Base-by-base conservation (phyloP, 2,113 vertebrate species). In the Caranx ignobilis region DNA sequence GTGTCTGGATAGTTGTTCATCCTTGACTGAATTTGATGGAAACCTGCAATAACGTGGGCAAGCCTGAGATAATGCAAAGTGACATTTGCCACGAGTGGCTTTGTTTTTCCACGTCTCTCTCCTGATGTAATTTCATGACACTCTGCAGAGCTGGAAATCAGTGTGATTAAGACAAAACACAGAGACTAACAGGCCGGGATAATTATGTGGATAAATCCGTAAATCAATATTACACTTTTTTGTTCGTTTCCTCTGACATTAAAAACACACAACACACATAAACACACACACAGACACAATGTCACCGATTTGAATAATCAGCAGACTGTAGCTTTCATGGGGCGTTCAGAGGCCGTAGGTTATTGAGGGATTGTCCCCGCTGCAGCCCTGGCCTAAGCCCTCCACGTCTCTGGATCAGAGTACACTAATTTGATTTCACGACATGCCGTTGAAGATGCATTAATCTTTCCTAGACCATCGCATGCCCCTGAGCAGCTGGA, bases 401-500 rank as follows among this genome's bases (percentile, higher is more conserved):
- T 90, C 84, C 59, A 61, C 71, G 81, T 89, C 88, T 91, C 70
- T 81, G 91, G 95, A 95, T 96, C 93, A 95, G 95, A 95, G 95
- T 95, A 96, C 93, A 96, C 95, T 97, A 95, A 97, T 97, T 97
- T 96, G 95, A 97, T 97, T 97, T 97, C 91, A 78, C 88, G 77
- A 93, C 87, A 77, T 81, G 91, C 85, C 62, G 34, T 21, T 92
- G 92, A 93, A 93, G 87, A 94, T 88, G 75, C 88, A 85, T 95
- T 96, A 92, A 94, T 95, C 94, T 95, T 94, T 94, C 92, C 89
- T 88, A 92, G 92, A 93, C 93, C 92, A 93, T 90, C 84, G 75
- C 90, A 86, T 88, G 87, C 89, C 94, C 93, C 91, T 87, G 81
- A 94, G 91, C 93, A 92, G 92, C 90, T 89, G 88, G 86, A 84